These are phyloP conservation scores for Pegoplata infirma DNA, from an alignment of 2,888 invertebrate species.

Conservation along the genomic window DNA sequence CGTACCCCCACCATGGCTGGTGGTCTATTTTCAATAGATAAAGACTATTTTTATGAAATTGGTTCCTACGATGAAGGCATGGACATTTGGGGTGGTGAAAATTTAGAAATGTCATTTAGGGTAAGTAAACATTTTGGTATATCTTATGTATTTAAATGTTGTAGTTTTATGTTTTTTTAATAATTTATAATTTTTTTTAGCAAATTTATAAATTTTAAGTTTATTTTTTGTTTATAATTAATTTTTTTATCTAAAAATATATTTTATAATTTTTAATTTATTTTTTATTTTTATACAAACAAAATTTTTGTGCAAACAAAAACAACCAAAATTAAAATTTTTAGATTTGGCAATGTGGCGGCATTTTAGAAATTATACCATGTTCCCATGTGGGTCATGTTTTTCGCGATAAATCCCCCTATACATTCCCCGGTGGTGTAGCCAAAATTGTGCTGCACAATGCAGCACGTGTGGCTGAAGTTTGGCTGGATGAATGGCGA, in stretches of 20 bases:
- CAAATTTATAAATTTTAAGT: not conserved
- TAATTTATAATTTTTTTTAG: slow-evolving; percentile 5
- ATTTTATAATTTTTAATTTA: slow-evolving; percentile 36
- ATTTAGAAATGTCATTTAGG: slow-evolving; percentile 80
- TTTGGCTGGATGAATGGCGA: slow-evolving; percentile 99
- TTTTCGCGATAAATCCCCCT: slow-evolving; percentile 98
- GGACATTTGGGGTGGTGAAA: slow-evolving; percentile 96
- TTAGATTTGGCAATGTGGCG: slow-evolving; percentile 98
- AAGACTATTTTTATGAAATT: slow-evolving; percentile 97
- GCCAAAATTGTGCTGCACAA: slow-evolving; percentile 98
- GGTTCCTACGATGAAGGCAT: slow-evolving; percentile 99
- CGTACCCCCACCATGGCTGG: slow-evolving; percentile 99
- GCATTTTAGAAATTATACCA: slow-evolving; percentile 95
- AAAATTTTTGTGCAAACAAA: slow-evolving; percentile 50
- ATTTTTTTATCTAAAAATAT: slow-evolving; percentile 48
- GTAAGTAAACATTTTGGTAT: too few species aligned
- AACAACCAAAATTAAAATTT: slow-evolving; percentile 40
- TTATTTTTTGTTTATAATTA: slow-evolving; percentile 35
- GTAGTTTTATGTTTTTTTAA: not conserved
- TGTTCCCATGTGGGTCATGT: slow-evolving; percentile 98
- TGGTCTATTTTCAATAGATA: slow-evolving; percentile 95
- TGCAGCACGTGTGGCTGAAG: slow-evolving; percentile 98
- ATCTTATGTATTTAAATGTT: not conserved
- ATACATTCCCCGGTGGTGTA: slow-evolving; percentile 99
- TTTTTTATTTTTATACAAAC: slow-evolving; percentile 42